Percentiles rank a stretch among this genome's conserved stretches.
Evolutionary conservation across 2,797 vertebrate species (phyloP).

Genomic region (Uromys caudimaculatus): DNA sequence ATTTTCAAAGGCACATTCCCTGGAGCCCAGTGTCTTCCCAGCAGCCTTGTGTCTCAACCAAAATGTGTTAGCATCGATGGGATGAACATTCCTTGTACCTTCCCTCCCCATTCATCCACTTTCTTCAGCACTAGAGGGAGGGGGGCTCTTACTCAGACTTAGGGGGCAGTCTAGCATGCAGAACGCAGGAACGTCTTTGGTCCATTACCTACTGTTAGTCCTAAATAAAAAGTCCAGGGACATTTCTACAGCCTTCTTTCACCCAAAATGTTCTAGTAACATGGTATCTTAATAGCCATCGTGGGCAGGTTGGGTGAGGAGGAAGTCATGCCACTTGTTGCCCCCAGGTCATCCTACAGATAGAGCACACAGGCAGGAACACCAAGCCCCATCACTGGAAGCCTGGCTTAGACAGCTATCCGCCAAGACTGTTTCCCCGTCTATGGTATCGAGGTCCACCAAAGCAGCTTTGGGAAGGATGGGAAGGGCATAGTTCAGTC

Average conservation of each 20-base stretch:
- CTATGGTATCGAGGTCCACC: not conserved
- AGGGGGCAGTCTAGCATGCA: fast-evolving
- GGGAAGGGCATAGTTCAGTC: fast-evolving
- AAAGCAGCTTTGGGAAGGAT: not conserved
- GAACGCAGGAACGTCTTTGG: fast-evolving
- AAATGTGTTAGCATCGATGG: not conserved
- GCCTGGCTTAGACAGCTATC: not conserved
- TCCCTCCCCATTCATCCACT: too few species aligned
- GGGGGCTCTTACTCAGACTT: too few species aligned
- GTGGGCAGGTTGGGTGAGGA: too few species aligned
- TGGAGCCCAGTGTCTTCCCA: not conserved
- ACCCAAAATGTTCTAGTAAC: not conserved
- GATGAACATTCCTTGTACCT: too few species aligned
- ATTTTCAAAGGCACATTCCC: not conserved
- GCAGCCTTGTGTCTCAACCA: not conserved
- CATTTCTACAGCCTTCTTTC: fast-evolving
- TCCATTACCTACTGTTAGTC: not conserved
- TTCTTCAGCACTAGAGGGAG: not conserved
- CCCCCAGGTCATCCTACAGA: not conserved
- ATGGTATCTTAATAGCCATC: fast-evolving
- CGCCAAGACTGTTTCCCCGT: not conserved
- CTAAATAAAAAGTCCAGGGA: too few species aligned
- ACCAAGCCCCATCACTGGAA: not conserved
- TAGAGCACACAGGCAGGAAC: not conserved
- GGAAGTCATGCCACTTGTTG: not conserved